These are phyloP conservation scores for Brotula barbata DNA, from an alignment of 2,797 vertebrate genomes.

Conservation along the genomic window DNA sequence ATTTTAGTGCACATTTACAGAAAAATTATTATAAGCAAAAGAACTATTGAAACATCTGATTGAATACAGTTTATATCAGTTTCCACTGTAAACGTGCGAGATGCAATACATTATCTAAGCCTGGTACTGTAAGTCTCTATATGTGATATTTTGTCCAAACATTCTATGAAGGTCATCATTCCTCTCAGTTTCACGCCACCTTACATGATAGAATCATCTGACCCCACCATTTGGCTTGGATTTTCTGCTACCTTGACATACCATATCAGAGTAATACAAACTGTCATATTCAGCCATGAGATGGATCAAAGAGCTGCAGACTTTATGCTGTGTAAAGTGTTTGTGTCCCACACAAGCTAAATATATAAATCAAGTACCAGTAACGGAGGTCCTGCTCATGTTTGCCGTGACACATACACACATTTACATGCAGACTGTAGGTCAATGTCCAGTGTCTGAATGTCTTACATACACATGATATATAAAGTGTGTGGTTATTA, in stretches of 20 bases:
- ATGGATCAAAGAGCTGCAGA: conserved; percentile 13
- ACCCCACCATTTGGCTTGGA: background rate
- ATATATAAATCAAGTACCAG: conserved; percentile 16
- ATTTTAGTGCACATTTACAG: too few relatives aligned
- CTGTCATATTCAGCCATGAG: background rate
- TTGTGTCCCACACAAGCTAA: conserved; percentile 1
- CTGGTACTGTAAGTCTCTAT: too few relatives aligned
- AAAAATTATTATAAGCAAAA: too few relatives aligned
- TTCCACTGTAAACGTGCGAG: too few relatives aligned
- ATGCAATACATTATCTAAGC: too few relatives aligned
- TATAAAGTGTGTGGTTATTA: background rate
- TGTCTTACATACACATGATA: background rate
- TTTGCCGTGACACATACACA: conserved; percentile 30
- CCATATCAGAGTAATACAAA: conserved; percentile 22
- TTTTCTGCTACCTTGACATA: conserved; percentile 22
- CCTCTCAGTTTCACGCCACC: background rate
- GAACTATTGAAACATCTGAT: too few relatives aligned
- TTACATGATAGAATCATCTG: conserved; percentile 11
- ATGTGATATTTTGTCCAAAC: too few relatives aligned
- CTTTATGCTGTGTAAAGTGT: conserved; percentile 2
- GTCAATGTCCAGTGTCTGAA: conserved; percentile 8
- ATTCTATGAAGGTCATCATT: too few relatives aligned
- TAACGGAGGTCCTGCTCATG: conserved; percentile 5
- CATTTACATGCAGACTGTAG: conserved; percentile 22
- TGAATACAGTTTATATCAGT: too few relatives aligned